Base-by-base conservation (phyloP, 2,113 vertebrate genomes). In the Ptilorrhoa leucosticta region DNA sequence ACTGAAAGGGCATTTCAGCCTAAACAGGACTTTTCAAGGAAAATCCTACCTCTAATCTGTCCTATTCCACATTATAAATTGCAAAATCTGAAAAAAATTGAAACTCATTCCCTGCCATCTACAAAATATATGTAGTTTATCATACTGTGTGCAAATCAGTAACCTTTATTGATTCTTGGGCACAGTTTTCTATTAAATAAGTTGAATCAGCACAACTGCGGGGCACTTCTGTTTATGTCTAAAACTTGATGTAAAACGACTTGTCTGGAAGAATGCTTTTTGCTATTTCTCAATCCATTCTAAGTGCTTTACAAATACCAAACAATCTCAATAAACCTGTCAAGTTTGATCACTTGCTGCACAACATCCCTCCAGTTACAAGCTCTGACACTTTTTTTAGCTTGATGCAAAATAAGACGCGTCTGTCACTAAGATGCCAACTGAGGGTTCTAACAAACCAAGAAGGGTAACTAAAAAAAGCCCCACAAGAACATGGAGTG, bases 251-350 rank as follows among this genome's bases (percentile, higher is more conserved):
- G 78, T 83, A 92, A 93, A 96, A 93, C 56, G 54, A 47, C 92
- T 96, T 95, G 79, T 80, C 84, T 96, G 76, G 54, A 91, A 86
- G 85, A 95, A 75, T 58, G 70, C 18, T 93, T 93, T 72, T 85
- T 89, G 65, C 76, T 93, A 6, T 76, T 94, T 87, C 87, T 93
- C 66, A 87, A 76, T 84, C 70, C 81, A 80, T 93, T 91, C 66
- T 81, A 94, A 90, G 39, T 82, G 72, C 87, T 89, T 95, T 95
- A 84, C 68, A 92, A 95, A 93, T 71, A 96, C 60, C 66, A 93
- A 96, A 93, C 83, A 96, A 96, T 73, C 85, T 90, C 80, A 95
- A 90, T 92, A 89, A 93, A 58, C 65, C 68, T 96, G 92, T 96
- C 92, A 90, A 33, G 82, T 89, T 83, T 0, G 1, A 94, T 92